Base-by-base conservation (phyloP, 2,888 invertebrate genomes). In the Aproaerema taeniolella region DNA sequence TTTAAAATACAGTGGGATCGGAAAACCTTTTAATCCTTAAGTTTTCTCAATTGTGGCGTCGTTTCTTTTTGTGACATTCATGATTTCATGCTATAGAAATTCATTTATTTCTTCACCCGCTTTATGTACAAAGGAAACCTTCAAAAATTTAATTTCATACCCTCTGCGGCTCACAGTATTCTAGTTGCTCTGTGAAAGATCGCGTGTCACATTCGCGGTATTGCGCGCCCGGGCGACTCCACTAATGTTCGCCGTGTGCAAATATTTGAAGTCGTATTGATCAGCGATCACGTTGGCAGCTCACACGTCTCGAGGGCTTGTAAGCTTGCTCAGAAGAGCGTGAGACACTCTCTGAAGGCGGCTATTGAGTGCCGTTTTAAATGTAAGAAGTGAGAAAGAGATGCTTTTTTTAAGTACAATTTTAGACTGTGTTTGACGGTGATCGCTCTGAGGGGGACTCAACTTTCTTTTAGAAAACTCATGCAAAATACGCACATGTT, bases 201-300 rank as follows among this genome's bases (percentile, higher is more conserved):
- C n/a, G n/a, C n/a, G n/a, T 10, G 39, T 44, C 53, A 64, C 62
- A 66, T 67, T 53, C 56, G 62, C 50, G 44, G 42, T 65, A 52
- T 64, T 66, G 63, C 55, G 41, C 50, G 58, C 58, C 49, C 66
- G 50, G 44, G 52, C 60, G 47, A 51, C 58, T 55, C 56, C 62
- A 54, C 77, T 81, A 80, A 81, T 80, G 80, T 75, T 66, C 70
- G 57, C 46, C 63, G 67, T 73, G 82, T 72, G 81, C 77, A 82
- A 83, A 85, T 82, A 82, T 85, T 85, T 76, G 79, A 75, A 75
- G 75, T 69, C 75, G 67, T 80, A 85, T 85, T 75, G 83, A 85
- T 85, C 82, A 74, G 66, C 58, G 77, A 78, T 80, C 77, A 73
- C 60, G 54, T 59, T 49, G 49, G 68, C 75, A 75, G 72, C 77